Evolutionary conservation across 2,888 invertebrate species (phyloP), one percentile per base, ranked within the genome.

Genomic region (Cephus pygmeus): DNA sequence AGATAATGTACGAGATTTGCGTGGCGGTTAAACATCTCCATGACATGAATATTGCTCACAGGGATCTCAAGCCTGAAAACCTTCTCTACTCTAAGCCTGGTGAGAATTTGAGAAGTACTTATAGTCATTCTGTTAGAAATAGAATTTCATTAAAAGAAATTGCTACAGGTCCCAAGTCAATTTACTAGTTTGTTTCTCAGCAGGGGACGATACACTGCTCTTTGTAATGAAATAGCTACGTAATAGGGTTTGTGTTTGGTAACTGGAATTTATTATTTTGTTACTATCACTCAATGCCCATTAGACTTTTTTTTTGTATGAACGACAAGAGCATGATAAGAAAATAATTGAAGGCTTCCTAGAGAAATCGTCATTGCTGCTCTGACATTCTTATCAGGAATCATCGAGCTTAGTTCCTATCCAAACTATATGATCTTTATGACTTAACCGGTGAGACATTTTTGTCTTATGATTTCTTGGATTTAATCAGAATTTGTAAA

Each of bases 61-160:
- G 99, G 82, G 99, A 99, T 93, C 95, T 99, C 85, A 99, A 99
- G 92, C 98, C 98, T 0, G 99, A 99, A 92, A 99, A 99, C 93
- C 93, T 99, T 75, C 93, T 99, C 1, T 99, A 98, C 92, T 96
- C 97, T 34, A 95, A 93, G 87, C 93, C 92, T 90, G 95, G 94
- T 92, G 85, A 81, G 85, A 56, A 23, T 56, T 9, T 9, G 23
- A 56, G 2, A 23, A 56, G 56, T 56, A 15, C 56, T 23, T 9
- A 79, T 33, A 76, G 3, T 34, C n/a, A 33, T 76, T 6, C 40
- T 11, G 30, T 68, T 31, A 34, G n/a, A 11, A 40, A 23, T 35
- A 56, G 31, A 12, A 36, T 2, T 69, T 68, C 34, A 75, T 33
- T 79, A 23, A 31, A 33, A 31, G 56, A 73, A 33, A 74, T 30